Conservation (phyloP, 2,113 vertebrate species). For the Nannobrachium achirus region DNA sequence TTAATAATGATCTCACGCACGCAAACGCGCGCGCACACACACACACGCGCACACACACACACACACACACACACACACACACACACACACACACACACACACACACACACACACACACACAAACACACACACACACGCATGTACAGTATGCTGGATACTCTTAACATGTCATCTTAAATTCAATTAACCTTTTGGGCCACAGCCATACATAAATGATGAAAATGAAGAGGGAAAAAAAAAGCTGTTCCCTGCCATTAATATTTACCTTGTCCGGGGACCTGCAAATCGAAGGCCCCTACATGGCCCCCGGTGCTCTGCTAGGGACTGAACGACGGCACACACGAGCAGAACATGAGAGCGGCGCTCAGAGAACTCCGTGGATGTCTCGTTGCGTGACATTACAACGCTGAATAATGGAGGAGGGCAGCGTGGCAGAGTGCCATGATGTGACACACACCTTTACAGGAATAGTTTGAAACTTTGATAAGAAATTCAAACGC, state of each 20-base stretch:
- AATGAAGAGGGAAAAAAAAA: too few species aligned
- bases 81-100: conserved; percentile 38
- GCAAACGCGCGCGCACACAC: neutral
- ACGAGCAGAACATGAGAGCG: conserved; percentile 41
- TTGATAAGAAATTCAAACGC: too few species aligned
- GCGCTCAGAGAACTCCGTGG: conserved; percentile 29
- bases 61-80: conserved; percentile 17
- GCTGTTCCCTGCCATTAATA: conserved; percentile 65
- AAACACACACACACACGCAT: conserved; percentile 28
- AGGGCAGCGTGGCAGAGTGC: conserved; percentile 39
- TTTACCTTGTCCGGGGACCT: conserved; percentile 50
- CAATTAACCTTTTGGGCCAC: conserved; percentile 59
- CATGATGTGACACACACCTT: conserved; percentile 49
- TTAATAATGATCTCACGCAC: conserved; percentile 30
- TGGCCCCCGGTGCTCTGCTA: neutral
- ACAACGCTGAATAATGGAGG: conserved; percentile 65
- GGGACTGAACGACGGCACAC: conserved; percentile 46
- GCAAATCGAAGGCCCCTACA: conserved; percentile 25
- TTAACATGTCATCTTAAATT: conserved; percentile 65
- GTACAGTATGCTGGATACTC: conserved; percentile 28
- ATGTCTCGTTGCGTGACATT: conserved; percentile 62
- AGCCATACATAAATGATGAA: conserved; percentile 65
- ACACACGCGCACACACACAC: too few species aligned
- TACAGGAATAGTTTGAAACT: conserved; percentile 39
- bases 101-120: conserved; percentile 20